Percentiles rank a stretch among this genome's conserved stretches.
These are phyloP conservation scores for Drosophila sp. DNA, from an alignment of 1,140 invertebrate species.

Conservation along the genomic window DNA sequence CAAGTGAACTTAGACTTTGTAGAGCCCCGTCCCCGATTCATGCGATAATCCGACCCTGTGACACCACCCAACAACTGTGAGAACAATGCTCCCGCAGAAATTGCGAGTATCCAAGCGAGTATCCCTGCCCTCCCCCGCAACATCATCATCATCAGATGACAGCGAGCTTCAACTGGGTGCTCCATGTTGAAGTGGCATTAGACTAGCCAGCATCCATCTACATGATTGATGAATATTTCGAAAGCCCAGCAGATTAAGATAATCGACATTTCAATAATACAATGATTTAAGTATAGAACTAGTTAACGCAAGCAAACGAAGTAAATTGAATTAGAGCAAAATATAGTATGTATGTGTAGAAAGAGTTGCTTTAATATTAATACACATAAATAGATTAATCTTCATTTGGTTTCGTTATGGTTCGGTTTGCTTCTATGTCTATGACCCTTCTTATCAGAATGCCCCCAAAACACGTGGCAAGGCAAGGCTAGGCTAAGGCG, in stretches of 20 bases:
- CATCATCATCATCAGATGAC: neutral
- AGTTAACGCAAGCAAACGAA: neutral
- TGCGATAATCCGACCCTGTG: neutral
- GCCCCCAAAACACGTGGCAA: slow-evolving; percentile 20
- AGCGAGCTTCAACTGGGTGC: slow-evolving; percentile 2
- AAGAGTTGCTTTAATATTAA: slow-evolving; percentile 1
- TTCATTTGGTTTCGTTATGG: slow-evolving; percentile 1
- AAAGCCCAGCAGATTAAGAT: slow-evolving; percentile 53
- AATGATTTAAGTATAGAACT: slow-evolving; percentile 25
- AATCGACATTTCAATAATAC: slow-evolving; percentile 66
- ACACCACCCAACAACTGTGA: slow-evolving; percentile 11
- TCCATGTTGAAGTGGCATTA: slow-evolving; percentile 48
- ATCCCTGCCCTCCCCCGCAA: neutral
- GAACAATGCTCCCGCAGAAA: slow-evolving; percentile 9
- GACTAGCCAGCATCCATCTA: slow-evolving; percentile 25
- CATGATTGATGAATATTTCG: slow-evolving; percentile 61
- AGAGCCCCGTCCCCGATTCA: neutral
- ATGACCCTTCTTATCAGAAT: slow-evolving; percentile 52
- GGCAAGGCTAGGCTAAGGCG: too few relatives aligned
- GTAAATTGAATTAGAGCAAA: slow-evolving; percentile 11
- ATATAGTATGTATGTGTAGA: neutral
- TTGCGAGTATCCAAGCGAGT: neutral
- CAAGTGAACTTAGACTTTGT: neutral
- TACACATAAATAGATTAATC: slow-evolving; percentile 5
- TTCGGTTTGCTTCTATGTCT: neutral